phyloP scores from a whole-genome alignment of 2,113 vertebrate species.

The Clarias batrachus region DNA sequence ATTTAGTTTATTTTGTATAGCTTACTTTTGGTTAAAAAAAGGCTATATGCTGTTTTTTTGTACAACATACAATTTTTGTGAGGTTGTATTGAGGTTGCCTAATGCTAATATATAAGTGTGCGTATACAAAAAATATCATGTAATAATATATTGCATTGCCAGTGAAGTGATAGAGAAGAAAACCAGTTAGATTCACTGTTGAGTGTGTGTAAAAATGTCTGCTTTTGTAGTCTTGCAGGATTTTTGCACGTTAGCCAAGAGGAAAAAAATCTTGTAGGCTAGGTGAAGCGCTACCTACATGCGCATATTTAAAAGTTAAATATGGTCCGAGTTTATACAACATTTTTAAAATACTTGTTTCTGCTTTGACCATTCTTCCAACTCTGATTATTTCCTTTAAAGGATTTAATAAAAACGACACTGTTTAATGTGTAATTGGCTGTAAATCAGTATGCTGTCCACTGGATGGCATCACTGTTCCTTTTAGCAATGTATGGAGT shows the following conservation, averaged over 20 bases:
- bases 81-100: too few species aligned
- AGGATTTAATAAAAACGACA: not conserved
- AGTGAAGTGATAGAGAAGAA: not conserved
- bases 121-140: not conserved
- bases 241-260: not conserved
- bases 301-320: not conserved
- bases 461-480: slow-evolving; percentile 49
- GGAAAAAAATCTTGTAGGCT: not conserved
- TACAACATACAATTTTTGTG: too few species aligned
- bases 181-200: not conserved
- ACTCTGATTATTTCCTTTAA: not conserved
- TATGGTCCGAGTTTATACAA: not conserved
- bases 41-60: too few species aligned
- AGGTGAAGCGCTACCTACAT: not conserved
- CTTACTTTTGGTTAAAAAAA: too few species aligned
- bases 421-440: not conserved
- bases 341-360: not conserved
- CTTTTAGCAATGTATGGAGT: slow-evolving; percentile 10
- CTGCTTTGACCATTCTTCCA: not conserved
- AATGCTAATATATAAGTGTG: not conserved
- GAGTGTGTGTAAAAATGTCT: not conserved
- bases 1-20: too few species aligned
- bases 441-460: slow-evolving; percentile 21
- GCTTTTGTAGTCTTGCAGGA: too few species aligned
- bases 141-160: not conserved